phyloP scores from a whole-genome alignment of 2,888 invertebrate genomes.

The Melieria omissa region DNA sequence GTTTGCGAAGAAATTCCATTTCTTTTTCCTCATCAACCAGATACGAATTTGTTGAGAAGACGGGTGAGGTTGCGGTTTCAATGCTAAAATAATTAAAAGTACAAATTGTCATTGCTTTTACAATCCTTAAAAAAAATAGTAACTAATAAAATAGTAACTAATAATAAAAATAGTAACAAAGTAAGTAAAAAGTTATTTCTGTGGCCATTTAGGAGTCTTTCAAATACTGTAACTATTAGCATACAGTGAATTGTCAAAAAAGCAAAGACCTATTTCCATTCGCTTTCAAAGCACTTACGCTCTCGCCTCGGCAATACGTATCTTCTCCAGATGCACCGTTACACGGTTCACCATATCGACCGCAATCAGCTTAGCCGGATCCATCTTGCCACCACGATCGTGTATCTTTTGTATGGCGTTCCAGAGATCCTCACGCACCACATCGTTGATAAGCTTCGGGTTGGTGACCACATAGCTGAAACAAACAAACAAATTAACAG shows the following conservation, averaged over 20 bases:
- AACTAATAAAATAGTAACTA: not conserved
- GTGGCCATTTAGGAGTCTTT: too few species aligned
- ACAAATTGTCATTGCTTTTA: too few species aligned
- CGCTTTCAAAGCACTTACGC: slow-evolving; percentile 71
- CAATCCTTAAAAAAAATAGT: not conserved
- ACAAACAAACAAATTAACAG: slow-evolving; percentile 21
- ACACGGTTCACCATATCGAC: slow-evolving; percentile 84
- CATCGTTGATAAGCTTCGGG: slow-evolving; percentile 74
- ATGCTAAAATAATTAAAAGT: slow-evolving; percentile 66
- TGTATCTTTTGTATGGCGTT: slow-evolving; percentile 80
- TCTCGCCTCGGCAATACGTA: slow-evolving; percentile 79
- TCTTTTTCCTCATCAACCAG: slow-evolving; percentile 80
- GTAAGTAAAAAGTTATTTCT: too few species aligned
- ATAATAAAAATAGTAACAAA: too few species aligned
- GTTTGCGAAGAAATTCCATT: slow-evolving; percentile 81
- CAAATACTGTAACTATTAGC: too few species aligned
- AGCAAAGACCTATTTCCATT: not conserved
- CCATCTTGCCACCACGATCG: slow-evolving; percentile 78
- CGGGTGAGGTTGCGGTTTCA: slow-evolving; percentile 74
- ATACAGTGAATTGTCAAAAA: too few species aligned
- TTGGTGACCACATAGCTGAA: slow-evolving; percentile 73
- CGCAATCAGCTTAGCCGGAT: slow-evolving; percentile 84
- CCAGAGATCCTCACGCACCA: slow-evolving; percentile 85
- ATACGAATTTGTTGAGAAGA: slow-evolving; percentile 80
- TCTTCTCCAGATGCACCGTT: slow-evolving; percentile 86